These are phyloP conservation scores for Champsocephalus gunnari DNA, from an alignment of 2,797 vertebrate genomes.

Conservation along the genomic window DNA sequence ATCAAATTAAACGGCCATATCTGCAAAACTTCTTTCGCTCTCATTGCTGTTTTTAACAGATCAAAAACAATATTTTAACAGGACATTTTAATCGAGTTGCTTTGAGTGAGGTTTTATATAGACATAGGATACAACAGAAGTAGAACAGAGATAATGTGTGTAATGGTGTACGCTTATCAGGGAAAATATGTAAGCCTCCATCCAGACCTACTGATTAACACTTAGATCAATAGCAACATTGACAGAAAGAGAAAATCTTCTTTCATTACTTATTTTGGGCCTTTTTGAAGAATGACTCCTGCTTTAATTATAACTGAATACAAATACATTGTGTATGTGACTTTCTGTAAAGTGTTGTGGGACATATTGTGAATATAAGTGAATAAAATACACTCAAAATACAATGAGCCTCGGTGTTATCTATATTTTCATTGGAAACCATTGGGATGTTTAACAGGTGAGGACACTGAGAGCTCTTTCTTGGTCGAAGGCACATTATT, in stretches of 20 bases:
- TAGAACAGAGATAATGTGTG: not conserved
- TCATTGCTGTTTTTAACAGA: not conserved
- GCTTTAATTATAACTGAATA: not conserved
- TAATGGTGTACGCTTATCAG: not conserved
- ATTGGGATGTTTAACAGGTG: not conserved
- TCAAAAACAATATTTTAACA: not conserved
- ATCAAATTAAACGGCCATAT: not conserved
- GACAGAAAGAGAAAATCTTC: not conserved
- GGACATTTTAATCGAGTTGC: not conserved
- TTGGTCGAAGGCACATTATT: constrained; percentile 18
- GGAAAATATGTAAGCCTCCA: constrained; percentile 1
- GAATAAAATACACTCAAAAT: constrained; percentile 39
- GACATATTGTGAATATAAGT: not conserved
- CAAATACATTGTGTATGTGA: not conserved
- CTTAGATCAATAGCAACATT: constrained; percentile 13
- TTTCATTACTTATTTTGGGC: constrained; percentile 3
- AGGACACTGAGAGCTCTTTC: constrained; percentile 19
- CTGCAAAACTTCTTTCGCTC: not conserved
- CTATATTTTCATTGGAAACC: constrained; percentile 6
- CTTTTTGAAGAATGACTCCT: not conserved
- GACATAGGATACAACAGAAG: not conserved
- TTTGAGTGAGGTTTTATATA: not conserved
- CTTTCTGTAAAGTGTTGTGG: not conserved
- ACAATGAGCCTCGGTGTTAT: constrained; percentile 19
- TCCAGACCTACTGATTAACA: constrained; percentile 9